Percentiles rank a stretch among this genome's conserved stretches.
phyloP scores from a whole-genome alignment of 2,797 vertebrate species.

The Sebastes steindachneri region DNA sequence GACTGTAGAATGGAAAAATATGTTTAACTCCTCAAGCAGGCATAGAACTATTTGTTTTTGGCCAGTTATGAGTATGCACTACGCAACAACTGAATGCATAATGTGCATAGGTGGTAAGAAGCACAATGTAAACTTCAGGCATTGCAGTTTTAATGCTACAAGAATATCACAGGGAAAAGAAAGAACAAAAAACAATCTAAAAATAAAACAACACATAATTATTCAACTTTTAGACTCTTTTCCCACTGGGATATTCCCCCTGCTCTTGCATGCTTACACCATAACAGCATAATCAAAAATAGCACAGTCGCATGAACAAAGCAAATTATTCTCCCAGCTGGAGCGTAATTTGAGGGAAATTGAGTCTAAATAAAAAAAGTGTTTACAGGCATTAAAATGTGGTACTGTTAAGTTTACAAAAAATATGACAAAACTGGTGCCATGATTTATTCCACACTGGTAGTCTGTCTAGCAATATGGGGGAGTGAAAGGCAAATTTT shows the following conservation, averaged over 20 bases:
- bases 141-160: not conserved
- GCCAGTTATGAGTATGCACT: not conserved
- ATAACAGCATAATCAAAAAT: constrained; percentile 12
- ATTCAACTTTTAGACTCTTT: constrained; percentile 6
- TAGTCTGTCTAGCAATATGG: not conserved
- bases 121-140: not conserved
- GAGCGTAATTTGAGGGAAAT: not conserved
- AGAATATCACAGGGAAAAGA: not conserved
- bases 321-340: constrained; percentile 19
- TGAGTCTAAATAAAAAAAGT: not conserved
- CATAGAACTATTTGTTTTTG: not conserved
- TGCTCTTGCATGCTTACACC: constrained; percentile 11
- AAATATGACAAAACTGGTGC: not conserved
- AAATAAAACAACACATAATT: constrained; percentile 3
- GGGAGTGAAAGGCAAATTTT: not conserved
- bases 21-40: not conserved
- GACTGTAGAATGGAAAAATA: not conserved
- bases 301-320: constrained; percentile 13
- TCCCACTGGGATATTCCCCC: constrained; percentile 20
- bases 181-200: not conserved
- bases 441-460: not conserved
- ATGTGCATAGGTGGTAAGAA: not conserved
- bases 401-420: not conserved
- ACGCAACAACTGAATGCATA: not conserved
- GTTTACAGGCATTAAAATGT: not conserved